Evolutionary conservation across 2,888 invertebrate species (phyloP), one percentile per base, ranked within the genome.

Genomic region (Amphimallon solstitiale): DNA sequence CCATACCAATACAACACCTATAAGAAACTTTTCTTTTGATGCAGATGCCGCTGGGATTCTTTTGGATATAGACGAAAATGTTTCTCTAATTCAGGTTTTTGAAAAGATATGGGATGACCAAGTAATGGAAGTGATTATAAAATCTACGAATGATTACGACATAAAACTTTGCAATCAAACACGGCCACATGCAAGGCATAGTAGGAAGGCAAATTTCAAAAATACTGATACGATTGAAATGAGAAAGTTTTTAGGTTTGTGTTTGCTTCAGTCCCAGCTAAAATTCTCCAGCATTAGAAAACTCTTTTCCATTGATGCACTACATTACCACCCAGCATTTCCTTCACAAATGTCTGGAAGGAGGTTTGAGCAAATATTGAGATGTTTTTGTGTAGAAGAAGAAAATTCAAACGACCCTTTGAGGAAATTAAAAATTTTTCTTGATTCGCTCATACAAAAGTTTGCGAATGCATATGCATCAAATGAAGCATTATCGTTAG

Each of bases 31-130:
- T 23, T 23, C 5, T 5, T 23, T 65, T 65, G 46, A 65, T 65
- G 65, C 65, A 65, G 40, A 65, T 65, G 65, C 65, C 40, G 54
- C 66, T 63, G 66, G 66, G 66, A 65, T 21, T 72, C 81, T 81
- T 76, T 5, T 80, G 77, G 70, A 63, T 45, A 71, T 59, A 64
- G 65, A 66, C 17, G 54, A 66, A 66, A 72, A 64, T 66, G 67
- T 69, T 69, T 68, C 68, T 68, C 70, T 64, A 66, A 54, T 68
- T 70, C 69, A 23, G 23, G 5, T 23, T 23, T 23, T 23, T 23
- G 23, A 23, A 23, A n/a, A n/a, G n/a, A n/a, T n/a, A n/a, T n/a
- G n/a, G n/a, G n/a, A n/a, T n/a, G n/a, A n/a, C n/a, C n/a, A 70
- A 66, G 67, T 69, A 65, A 67, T 69, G 67, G 67, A 69, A 65